phyloP scores from a whole-genome alignment of 2,888 invertebrate species.

The Oxycera nigricornis region DNA sequence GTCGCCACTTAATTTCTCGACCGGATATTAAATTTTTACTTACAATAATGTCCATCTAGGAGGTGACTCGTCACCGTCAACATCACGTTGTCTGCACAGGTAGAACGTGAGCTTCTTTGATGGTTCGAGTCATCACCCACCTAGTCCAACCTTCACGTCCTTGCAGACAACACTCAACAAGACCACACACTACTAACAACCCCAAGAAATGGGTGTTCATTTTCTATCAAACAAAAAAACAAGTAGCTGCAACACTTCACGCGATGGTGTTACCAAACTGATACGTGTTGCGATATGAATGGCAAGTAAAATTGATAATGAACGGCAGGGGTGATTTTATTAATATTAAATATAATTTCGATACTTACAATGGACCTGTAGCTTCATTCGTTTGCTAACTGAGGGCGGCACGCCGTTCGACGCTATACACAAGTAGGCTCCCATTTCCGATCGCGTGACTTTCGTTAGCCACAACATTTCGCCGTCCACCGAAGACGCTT shows the following conservation, averaged over 20 bases:
- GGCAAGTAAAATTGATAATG: background rate
- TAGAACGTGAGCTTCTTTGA: background rate
- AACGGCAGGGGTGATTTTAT: background rate
- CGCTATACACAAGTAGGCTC: slow-evolving; percentile 86
- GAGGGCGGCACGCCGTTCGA: slow-evolving; percentile 88
- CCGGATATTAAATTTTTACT: slow-evolving; percentile 45
- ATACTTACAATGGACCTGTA: slow-evolving; percentile 89
- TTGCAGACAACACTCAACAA: too few relatives aligned
- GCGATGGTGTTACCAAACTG: background rate
- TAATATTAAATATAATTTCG: background rate
- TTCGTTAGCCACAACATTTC: slow-evolving; percentile 82
- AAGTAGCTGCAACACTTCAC: too few relatives aligned
- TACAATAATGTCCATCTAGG: slow-evolving; percentile 13
- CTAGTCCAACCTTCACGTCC: too few relatives aligned
- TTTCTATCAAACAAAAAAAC: too few relatives aligned
- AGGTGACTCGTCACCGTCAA: slow-evolving; percentile 1
- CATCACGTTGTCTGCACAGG: slow-evolving; percentile 19
- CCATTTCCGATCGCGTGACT: slow-evolving; percentile 89
- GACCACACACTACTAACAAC: background rate
- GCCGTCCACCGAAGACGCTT: slow-evolving; percentile 76
- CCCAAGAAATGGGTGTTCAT: background rate
- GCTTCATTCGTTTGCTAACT: slow-evolving; percentile 89
- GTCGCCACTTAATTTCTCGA: slow-evolving; percentile 27
- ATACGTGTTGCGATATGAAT: background rate
- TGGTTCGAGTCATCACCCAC: background rate